Conservation (phyloP, 2,797 vertebrate species). For the Notoglanidium macrostoma region DNA sequence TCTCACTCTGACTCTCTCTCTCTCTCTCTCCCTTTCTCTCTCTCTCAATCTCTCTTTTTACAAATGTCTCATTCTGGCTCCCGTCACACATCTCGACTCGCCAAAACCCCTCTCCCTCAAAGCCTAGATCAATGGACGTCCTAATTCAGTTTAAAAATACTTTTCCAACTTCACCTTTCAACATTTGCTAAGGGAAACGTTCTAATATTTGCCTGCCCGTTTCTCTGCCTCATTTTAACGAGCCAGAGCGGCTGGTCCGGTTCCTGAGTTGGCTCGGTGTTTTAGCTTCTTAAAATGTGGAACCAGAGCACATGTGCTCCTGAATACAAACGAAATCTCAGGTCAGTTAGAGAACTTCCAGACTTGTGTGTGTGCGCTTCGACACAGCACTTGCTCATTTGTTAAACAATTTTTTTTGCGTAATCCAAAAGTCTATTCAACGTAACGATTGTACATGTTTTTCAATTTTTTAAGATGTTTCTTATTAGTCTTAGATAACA, state of each 20-base stretch:
- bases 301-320: constrained; percentile 1
- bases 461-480: not conserved
- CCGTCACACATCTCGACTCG: not conserved
- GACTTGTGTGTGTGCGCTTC: not conserved
- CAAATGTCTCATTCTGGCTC: constrained; percentile 15
- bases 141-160: constrained; percentile 16
- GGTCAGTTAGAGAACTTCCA: not conserved
- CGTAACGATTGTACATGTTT: not conserved
- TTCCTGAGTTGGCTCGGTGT: not conserved
- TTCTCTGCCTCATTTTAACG: not conserved
- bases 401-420: not conserved
- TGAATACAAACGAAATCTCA: not conserved
- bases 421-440: not conserved
- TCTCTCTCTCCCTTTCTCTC: not conserved
- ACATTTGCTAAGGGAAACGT: constrained; percentile 3
- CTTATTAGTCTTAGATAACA: not conserved
- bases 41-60: not conserved
- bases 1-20: not conserved
- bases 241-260: not conserved
- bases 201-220: not conserved
- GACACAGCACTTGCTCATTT: not conserved
- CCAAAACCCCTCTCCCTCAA: constrained; percentile 13
- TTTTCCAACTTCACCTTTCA: not conserved
- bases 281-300: constrained; percentile 1
- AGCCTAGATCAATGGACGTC: constrained; percentile 5